Evolutionary conservation across 2,113 vertebrate species (phyloP), one percentile per base, ranked within the genome.

Genomic region (Pao palembangensis): DNA sequence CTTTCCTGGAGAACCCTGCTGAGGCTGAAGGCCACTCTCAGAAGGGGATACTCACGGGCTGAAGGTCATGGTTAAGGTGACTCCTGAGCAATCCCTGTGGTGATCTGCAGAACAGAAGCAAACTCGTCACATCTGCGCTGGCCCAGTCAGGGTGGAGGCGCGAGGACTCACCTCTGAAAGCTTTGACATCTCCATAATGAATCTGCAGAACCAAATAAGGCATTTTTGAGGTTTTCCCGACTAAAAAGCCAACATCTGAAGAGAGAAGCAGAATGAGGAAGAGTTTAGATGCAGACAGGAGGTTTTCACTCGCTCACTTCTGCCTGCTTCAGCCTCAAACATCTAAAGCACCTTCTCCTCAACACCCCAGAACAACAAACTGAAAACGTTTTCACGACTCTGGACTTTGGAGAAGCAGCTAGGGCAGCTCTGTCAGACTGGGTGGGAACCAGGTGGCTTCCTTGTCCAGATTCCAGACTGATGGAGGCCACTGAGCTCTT

Each of bases 171-270:
- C 97, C 95, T 92, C 80, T 92, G 71, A 99, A 99, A 75, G 91
- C 92, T 81, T 76, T 81, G 58, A 93, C 55, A 59, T 98, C 94
- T 11, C 95, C 97, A 71, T 99, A 99, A 87, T 99, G 97, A 8
- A 99, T 94, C 76, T 99, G 97, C 11, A 99, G 93, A 61, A 99
- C 95, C 80, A 99, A 95, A 79, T 93, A 92, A 80, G 93, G 92
- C 71, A 90, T 93, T 65, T 90, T 92, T 1, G 91, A 86, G 73
- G 88, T 91, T 77, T 90, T 92, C 81, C 95, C 97, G 75, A 98
- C 96, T 93, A 92, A 93, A 88, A 98, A 99, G 61, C 95, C 97
- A 78, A 99, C 97, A 88, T 92, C 97, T 96, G 77, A 20, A 55
- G 69, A 55, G 3, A 76, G 50, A 55, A 78, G 0, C 51, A n/a